Conservation (phyloP, 2,797 vertebrate genomes). For the Podargus strigoides region DNA sequence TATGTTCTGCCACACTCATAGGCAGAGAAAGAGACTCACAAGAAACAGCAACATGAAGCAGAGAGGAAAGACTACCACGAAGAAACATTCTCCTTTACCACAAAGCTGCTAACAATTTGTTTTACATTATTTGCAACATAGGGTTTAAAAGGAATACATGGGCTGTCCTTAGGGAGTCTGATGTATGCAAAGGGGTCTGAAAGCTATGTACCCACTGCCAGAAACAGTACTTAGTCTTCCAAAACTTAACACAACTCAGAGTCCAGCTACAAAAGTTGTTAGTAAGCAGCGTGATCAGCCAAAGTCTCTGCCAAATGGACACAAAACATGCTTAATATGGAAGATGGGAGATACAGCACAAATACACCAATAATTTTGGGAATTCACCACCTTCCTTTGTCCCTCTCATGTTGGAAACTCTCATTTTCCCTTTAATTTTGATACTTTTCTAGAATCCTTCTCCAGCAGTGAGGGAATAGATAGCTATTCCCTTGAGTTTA, state of each 20-base stretch:
- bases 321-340: not conserved
- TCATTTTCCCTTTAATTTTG: not conserved
- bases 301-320: not conserved
- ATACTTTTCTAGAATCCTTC: not conserved
- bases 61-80: not conserved
- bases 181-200: not conserved
- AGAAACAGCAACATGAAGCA: not conserved
- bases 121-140: not conserved
- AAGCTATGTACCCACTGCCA: not conserved
- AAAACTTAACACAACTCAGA: not conserved
- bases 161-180: not conserved
- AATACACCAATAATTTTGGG: not conserved
- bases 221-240: not conserved
- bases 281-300: not conserved
- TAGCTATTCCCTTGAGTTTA: not conserved
- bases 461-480: not conserved
- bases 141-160: not conserved
- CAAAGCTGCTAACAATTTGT: slow-evolving; percentile 13
- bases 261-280: not conserved
- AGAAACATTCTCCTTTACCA: not conserved
- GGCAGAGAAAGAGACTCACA: not conserved
- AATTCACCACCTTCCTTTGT: not conserved
- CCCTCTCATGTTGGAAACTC: not conserved
- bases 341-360: not conserved
- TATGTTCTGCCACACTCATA: not conserved